Percentiles rank a stretch among this genome's conserved stretches.
Conservation (phyloP, 2,113 vertebrate genomes). For the Limanda limanda region DNA sequence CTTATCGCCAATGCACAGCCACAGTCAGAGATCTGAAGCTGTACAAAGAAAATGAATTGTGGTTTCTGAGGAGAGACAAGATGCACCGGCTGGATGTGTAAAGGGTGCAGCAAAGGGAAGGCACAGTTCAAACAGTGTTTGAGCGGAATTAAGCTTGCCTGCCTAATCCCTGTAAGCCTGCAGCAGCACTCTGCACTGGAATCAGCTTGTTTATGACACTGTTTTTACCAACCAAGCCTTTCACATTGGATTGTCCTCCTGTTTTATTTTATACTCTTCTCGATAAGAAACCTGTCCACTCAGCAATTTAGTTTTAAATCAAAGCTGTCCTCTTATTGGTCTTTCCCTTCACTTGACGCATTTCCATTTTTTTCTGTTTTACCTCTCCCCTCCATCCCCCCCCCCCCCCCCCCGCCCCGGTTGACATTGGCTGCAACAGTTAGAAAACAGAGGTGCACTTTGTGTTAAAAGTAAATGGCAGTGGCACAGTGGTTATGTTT, state of each 20-base stretch:
- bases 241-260: constrained; percentile 60
- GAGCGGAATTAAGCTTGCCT: constrained; percentile 79
- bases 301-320: not conserved
- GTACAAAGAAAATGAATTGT: constrained; percentile 23
- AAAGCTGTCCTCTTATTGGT: constrained; percentile 11
- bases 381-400: not conserved
- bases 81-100: constrained; percentile 48
- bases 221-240: constrained; percentile 61
- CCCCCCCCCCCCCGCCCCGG: constrained; percentile 5
- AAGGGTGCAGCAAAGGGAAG: constrained; percentile 58
- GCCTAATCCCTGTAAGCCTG: constrained; percentile 80
- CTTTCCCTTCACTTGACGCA: not conserved
- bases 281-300: constrained; percentile 43
- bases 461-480: constrained; percentile 65
- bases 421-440: constrained; percentile 66
- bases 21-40: constrained; percentile 27
- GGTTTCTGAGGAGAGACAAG: constrained; percentile 38
- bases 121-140: constrained; percentile 76
- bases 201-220: constrained; percentile 78
- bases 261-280: constrained; percentile 37
- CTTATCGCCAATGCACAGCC: constrained; percentile 55
- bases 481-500: constrained; percentile 71
- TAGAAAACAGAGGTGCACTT: constrained; percentile 59
- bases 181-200: constrained; percentile 69
- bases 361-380: not conserved